Evolutionary conservation across 1,140 invertebrate genomes (phyloP), one percentile per base, ranked within the genome.

Genomic region (Trichogramma pretiosum): DNA sequence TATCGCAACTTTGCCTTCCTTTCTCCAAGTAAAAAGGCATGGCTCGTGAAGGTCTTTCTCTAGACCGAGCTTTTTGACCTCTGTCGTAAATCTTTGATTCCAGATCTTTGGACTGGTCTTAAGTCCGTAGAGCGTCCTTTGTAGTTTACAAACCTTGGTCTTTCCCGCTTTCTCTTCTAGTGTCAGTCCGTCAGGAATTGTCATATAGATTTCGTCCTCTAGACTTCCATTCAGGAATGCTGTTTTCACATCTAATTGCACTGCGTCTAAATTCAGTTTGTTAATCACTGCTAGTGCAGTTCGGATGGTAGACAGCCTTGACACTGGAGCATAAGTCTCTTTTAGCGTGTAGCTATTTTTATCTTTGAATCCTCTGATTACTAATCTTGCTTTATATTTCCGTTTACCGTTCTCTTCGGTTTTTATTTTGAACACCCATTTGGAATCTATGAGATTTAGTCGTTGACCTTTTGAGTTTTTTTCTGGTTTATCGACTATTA

Each of bases 371-470:
- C 50, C 55, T 53, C 52, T 53, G 19, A 48, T 49, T 13, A 56
- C 52, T n/a, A 58, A 22, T 52, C 54, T 35, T 1, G 48, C 54
- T 43, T 56, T 52, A 54, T 65, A 62, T 45, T 54, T 55, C 11
- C 16, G 34, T 38, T 58, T 56, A 41, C 63, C 63, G 53, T 56
- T 52, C 37, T 60, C 48, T 38, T 58, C 43, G 23, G 18, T 17
- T 44, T 63, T 65, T 22, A 57, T 54, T 11, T 58, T 49, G 28
- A 63, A 63, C 3, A 63, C 52, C 59, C 63, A 63, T 51, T 56
- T 60, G 33, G 48, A 58, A 19, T 40, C 46, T 3, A 63, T 62
- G 5, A 30, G 32, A 14, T 52, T 46, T 5, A 41, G 49, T 42
- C 30, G 33, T 13, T 38, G 28, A 26, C 32, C 19, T 19, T 33